Percentiles rank a stretch among this genome's conserved stretches.
Conservation (phyloP, 2,888 invertebrate genomes). For the Xanthia togata region DNA sequence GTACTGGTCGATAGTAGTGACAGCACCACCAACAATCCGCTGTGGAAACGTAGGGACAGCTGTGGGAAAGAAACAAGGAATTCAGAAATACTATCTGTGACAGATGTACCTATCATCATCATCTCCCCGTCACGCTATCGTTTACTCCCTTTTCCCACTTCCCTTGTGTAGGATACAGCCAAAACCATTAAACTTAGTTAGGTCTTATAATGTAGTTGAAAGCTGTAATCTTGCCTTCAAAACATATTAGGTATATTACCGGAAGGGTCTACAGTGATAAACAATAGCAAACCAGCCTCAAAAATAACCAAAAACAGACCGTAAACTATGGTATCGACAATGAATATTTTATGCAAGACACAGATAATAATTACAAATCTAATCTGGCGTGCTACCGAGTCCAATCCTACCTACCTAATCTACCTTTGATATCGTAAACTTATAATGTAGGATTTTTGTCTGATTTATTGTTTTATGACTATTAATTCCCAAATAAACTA, state of each 20-base stretch:
- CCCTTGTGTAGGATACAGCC: background rate
- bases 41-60: conserved; percentile 60
- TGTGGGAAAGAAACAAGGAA: conserved; percentile 8
- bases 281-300: too few relatives aligned
- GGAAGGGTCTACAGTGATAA: background rate
- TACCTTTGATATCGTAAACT: conserved; percentile 8
- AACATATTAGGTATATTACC: background rate
- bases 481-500: background rate
- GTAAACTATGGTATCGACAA: background rate
- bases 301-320: background rate
- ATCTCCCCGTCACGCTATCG: too few relatives aligned
- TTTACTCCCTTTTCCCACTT: background rate
- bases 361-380: conserved; percentile 15
- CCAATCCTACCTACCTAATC: background rate
- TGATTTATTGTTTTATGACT: conserved; percentile 21
- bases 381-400: conserved; percentile 14
- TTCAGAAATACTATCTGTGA: background rate
- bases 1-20: conserved; percentile 70
- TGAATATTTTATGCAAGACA: background rate
- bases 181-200: background rate
- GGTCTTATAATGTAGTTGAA: background rate
- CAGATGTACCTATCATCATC: too few relatives aligned
- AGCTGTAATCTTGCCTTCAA: background rate
- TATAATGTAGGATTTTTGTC: conserved; percentile 1
- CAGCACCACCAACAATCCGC: conserved; percentile 76